These are phyloP conservation scores for Eulemur mongoz DNA, from an alignment of 2,797 vertebrate species.

Conservation along the genomic window DNA sequence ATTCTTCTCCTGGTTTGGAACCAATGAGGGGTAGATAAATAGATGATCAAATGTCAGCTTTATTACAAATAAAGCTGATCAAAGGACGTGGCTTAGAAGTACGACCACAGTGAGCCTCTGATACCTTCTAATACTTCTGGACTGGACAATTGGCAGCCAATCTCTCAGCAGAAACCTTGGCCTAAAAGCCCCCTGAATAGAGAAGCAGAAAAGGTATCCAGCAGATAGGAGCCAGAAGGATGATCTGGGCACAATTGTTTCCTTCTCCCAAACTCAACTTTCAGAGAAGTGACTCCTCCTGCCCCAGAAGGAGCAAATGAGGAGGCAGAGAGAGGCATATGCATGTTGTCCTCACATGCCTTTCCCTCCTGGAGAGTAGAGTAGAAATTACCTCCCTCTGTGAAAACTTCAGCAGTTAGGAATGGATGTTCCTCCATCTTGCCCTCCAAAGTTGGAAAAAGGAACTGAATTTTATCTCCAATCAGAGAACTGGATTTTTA, in stretches of 20 bases:
- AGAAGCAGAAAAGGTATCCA: background rate
- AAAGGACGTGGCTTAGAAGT: background rate
- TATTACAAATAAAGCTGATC: background rate
- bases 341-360: background rate
- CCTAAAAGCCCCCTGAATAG: background rate
- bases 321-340: background rate
- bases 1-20: background rate
- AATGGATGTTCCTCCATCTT: background rate
- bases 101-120: background rate
- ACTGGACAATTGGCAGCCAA: background rate
- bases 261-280: background rate
- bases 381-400: background rate
- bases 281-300: background rate
- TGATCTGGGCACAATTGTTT: background rate
- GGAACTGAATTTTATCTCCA: background rate
- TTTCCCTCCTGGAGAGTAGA: background rate
- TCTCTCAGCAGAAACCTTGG: background rate
- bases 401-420: background rate
- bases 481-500: background rate
- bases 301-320: background rate
- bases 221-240: background rate
- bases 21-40: background rate
- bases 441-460: background rate
- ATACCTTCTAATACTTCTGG: background rate
- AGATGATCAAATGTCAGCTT: slow-evolving; percentile 19